phyloP scores from a whole-genome alignment of 64 coral and sea anemone genomes.

The Porites australiensis region DNA sequence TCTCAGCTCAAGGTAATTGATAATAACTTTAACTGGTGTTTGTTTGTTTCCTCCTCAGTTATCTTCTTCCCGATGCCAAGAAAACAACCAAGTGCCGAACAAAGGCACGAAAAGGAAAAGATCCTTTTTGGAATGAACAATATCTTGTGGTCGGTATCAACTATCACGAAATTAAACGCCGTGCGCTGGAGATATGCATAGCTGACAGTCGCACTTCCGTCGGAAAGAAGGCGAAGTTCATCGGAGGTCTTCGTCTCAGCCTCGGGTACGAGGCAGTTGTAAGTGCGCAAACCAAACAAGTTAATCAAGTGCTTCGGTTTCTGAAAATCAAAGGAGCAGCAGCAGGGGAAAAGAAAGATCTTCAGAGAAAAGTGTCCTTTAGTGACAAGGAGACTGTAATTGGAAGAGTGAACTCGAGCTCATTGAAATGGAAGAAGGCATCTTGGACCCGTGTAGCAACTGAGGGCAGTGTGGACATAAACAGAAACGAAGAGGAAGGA shows the following conservation, averaged over 20 bases:
- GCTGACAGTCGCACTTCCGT: slow-evolving; percentile 43
- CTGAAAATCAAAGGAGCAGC: background rate
- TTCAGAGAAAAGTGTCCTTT: background rate
- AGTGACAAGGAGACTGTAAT: slow-evolving; percentile 12
- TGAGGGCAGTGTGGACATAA: background rate
- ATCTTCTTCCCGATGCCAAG: slow-evolving; percentile 75
- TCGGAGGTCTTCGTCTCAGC: slow-evolving; percentile 85
- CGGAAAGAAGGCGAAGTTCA: slow-evolving; percentile 55
- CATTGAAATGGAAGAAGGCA: background rate
- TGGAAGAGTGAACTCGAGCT: background rate
- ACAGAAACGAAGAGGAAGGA: background rate
- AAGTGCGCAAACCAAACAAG: slow-evolving; percentile 62
- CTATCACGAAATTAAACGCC: slow-evolving; percentile 71
- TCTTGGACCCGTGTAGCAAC: background rate
- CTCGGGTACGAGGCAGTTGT: slow-evolving; percentile 66
- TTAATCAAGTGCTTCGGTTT: slow-evolving; percentile 41
- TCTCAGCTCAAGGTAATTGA: too few relatives aligned
- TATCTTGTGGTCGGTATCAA: slow-evolving; percentile 77
- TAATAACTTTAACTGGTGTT: background rate
- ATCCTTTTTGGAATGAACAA: slow-evolving; percentile 88
- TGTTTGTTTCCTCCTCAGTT: slow-evolving; percentile 43
- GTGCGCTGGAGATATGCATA: slow-evolving; percentile 82
- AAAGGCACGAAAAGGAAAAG: slow-evolving; percentile 73
- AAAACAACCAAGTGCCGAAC: slow-evolving; percentile 88
- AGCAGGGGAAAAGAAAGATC: background rate